Percentiles rank a stretch among this genome's conserved stretches.
Evolutionary conservation across 2,113 vertebrate genomes (phyloP).

Genomic region (Halichoeres trimaculatus): DNA sequence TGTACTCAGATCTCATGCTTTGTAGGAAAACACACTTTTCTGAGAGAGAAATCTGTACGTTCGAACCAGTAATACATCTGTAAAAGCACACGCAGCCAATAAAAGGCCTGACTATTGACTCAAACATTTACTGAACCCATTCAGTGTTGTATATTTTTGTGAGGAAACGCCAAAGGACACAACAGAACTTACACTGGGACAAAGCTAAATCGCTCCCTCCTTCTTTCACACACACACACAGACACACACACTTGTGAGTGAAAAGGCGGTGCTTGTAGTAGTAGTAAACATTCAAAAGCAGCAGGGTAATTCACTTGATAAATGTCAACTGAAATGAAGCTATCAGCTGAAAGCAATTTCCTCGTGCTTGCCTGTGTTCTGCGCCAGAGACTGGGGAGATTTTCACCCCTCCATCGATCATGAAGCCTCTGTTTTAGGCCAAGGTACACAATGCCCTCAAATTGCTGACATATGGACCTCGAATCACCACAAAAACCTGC

Average conservation of each 20-base stretch:
- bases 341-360: constrained; percentile 99
- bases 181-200: constrained; percentile 67
- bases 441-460: constrained; percentile 99
- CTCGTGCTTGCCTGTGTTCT: constrained; percentile 84
- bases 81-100: constrained; percentile 20
- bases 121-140: constrained; percentile 81
- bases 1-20: not conserved
- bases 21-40: not conserved
- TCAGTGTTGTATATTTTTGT: constrained; percentile 82
- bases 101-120: constrained; percentile 66
- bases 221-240: not conserved
- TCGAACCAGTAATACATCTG: constrained; percentile 27
- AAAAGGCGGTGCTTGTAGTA: constrained; percentile 65
- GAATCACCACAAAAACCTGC: constrained; percentile 84
- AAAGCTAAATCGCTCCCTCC: constrained; percentile 44
- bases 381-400: constrained; percentile 89
- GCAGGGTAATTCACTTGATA: constrained; percentile 89
- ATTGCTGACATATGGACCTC: constrained; percentile 98
- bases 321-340: constrained; percentile 92
- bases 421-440: constrained; percentile 90
- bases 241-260: constrained; percentile 17
- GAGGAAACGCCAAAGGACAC: constrained; percentile 77
- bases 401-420: constrained; percentile 99
- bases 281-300: constrained; percentile 81
- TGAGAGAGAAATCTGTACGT: not conserved